Conservation (phyloP, 2,113 vertebrate genomes). For the Callocephalon fimbriatum region DNA sequence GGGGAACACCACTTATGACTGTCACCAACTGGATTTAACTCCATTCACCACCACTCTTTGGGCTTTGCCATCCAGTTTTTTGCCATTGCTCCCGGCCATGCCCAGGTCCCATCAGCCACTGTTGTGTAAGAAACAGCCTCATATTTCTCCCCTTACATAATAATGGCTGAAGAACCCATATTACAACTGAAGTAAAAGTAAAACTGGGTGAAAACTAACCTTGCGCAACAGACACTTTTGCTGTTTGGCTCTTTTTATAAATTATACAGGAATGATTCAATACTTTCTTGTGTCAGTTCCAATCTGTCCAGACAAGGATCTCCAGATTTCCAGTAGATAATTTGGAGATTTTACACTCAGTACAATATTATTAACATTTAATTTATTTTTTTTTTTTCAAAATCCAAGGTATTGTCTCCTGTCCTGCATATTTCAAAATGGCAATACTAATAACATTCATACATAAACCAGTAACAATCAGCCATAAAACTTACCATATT, state of each 20-base stretch:
- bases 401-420: background rate
- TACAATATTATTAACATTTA: background rate
- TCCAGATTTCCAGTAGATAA: background rate
- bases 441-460: background rate
- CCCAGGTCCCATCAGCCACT: background rate
- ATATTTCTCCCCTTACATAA: background rate
- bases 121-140: rapidly evolving
- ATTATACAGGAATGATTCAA: background rate
- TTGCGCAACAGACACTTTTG: background rate
- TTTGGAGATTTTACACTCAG: background rate
- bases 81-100: background rate
- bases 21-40: background rate
- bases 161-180: background rate
- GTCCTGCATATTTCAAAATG: background rate
- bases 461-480: background rate
- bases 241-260: background rate
- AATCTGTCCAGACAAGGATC: background rate
- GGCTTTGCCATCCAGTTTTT: background rate
- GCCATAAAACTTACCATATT: constrained; percentile 80
- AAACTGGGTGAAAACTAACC: background rate
- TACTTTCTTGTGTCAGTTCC: background rate
- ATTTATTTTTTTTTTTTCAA: background rate
- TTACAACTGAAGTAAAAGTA: background rate
- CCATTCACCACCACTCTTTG: background rate
- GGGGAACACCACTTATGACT: background rate